Evolutionary conservation across 2,113 vertebrate genomes (phyloP).

Genomic region (Osmerus mordax): DNA sequence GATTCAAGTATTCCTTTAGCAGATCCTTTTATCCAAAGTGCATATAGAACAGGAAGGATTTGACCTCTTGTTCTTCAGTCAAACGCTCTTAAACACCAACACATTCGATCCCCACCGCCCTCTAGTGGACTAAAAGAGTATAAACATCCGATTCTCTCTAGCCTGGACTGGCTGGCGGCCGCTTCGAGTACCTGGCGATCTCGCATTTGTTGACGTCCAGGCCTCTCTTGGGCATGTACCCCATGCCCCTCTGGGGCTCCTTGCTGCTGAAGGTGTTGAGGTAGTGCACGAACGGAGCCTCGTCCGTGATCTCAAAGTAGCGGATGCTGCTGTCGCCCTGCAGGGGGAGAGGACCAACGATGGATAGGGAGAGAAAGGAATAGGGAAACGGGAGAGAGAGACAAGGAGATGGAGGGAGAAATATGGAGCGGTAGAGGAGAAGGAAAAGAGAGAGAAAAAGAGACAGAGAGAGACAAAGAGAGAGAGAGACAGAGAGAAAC

Average conservation of each 20-base stretch:
- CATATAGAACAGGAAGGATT: too few species aligned
- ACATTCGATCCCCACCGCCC: not conserved
- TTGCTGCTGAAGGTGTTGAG: constrained; percentile 98
- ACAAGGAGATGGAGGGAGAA: too few species aligned
- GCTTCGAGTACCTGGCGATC: constrained; percentile 84
- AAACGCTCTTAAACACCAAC: too few species aligned
- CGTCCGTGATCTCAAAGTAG: constrained; percentile 98
- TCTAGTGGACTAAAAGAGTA: constrained; percentile 27
- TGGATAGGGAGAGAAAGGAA: constrained; percentile 5
- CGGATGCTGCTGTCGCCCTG: constrained; percentile 99
- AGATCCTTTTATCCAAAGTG: too few species aligned
- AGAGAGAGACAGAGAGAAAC: not conserved
- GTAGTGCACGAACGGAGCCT: constrained; percentile 96
- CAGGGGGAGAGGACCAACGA: not conserved
- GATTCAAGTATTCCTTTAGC: not conserved
- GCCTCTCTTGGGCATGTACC: constrained; percentile 96
- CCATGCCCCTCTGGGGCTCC: constrained; percentile 97
- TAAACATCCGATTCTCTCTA: not conserved
- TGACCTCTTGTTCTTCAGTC: too few species aligned
- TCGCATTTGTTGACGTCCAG: constrained; percentile 98
- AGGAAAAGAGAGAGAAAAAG: too few species aligned
- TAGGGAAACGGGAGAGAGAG: not conserved
- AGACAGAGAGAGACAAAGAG: not conserved
- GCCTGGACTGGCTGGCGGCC: not conserved
- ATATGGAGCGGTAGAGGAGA: too few species aligned